These are phyloP conservation scores for Cremastinae sp. DNA, from an alignment of 2,888 invertebrate species.

Conservation along the genomic window DNA sequence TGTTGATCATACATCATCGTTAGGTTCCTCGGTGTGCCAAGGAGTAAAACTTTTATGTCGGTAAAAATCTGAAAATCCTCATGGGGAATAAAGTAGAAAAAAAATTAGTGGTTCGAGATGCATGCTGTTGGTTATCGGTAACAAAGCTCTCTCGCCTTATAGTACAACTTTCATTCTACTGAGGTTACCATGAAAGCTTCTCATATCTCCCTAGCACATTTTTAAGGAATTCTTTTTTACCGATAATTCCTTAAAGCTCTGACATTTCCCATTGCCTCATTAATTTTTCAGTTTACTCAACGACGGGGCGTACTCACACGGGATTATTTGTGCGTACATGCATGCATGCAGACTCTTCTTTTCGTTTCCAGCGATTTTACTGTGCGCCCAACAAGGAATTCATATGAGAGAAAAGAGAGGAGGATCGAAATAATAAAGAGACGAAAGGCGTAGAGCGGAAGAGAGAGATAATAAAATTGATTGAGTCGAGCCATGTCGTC, in stretches of 20 bases:
- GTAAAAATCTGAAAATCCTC: slow-evolving; percentile 23
- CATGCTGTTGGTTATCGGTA: slow-evolving; percentile 41
- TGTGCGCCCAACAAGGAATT: background rate
- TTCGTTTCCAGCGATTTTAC: background rate
- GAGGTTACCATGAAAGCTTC: slow-evolving; percentile 16
- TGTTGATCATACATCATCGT: slow-evolving; percentile 9
- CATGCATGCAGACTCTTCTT: background rate
- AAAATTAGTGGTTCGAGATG: slow-evolving; percentile 14
- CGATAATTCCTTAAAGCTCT: background rate
- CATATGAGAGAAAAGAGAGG: background rate
- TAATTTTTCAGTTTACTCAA: no score
- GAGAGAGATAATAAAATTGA: slow-evolving; percentile 25
- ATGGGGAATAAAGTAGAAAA: slow-evolving; percentile 7
- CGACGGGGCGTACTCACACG: no score
- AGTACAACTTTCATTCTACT: background rate
- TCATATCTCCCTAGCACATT: background rate
- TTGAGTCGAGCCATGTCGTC: slow-evolving; percentile 33
- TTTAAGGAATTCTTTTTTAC: slow-evolving; percentile 12
- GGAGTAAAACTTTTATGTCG: slow-evolving; percentile 39
- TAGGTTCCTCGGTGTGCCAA: background rate
- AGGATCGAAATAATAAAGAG: background rate
- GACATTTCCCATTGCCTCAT: no score
- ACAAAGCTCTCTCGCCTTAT: slow-evolving; percentile 24
- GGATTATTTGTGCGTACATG: no score
- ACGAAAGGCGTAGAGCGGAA: background rate